Conservation (phyloP, 2,113 vertebrate genomes). For the Triplophysa tibetana region DNA sequence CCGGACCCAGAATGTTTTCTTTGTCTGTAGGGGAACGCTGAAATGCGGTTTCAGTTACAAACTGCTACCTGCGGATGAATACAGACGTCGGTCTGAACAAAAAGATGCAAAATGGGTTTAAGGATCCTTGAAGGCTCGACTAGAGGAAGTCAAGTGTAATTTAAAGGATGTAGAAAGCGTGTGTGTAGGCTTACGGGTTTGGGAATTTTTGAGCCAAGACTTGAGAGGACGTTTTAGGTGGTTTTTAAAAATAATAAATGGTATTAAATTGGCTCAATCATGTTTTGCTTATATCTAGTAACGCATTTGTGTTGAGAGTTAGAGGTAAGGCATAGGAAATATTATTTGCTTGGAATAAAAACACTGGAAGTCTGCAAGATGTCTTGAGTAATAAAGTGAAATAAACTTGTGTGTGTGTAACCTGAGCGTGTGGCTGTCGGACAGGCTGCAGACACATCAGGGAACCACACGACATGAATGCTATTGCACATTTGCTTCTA, state of each 20-base stretch:
- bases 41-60: background rate
- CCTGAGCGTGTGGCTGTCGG: constrained; percentile 37
- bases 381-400: no score
- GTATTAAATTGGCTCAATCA: no score
- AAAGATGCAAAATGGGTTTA: background rate
- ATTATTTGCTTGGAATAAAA: no score
- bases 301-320: no score
- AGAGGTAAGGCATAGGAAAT: no score
- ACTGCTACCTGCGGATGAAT: background rate
- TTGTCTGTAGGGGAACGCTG: background rate
- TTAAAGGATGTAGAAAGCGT: background rate
- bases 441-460: constrained; percentile 25
- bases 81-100: background rate
- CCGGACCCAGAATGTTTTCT: background rate
- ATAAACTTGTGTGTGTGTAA: constrained; percentile 48
- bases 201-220: background rate
- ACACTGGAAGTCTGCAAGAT: no score
- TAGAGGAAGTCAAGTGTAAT: background rate
- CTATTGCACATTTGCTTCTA: constrained; percentile 53
- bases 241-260: no score
- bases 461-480: constrained; percentile 53
- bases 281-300: no score
- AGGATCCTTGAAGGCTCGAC: background rate
- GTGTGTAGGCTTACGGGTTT: no score
- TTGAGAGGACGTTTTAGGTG: no score